These are phyloP conservation scores for Drosophila mettleri DNA, from an alignment of 2,888 invertebrate species.

Conservation along the genomic window DNA sequence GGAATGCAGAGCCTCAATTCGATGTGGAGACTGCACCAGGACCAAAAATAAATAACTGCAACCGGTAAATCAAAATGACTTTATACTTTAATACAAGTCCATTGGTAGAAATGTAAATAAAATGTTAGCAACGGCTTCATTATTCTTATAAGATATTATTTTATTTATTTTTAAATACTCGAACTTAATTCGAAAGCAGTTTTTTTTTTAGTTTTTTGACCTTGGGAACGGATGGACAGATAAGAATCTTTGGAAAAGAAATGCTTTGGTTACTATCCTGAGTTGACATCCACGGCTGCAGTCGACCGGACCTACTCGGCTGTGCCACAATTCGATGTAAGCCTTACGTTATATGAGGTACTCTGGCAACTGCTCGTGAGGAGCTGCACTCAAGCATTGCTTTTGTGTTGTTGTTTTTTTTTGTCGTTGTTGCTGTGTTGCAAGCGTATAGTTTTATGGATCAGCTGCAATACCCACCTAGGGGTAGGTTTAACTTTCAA, in stretches of 20 bases:
- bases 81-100: constrained; percentile 47
- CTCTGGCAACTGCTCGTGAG: constrained; percentile 57
- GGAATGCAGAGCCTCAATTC: constrained; percentile 60
- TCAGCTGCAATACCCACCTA: constrained; percentile 68
- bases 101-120: constrained; percentile 13
- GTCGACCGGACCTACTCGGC: constrained; percentile 18
- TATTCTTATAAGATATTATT: too few species aligned
- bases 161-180: background rate
- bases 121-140: constrained; percentile 3
- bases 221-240: background rate
- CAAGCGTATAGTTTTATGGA: constrained; percentile 78
- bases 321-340: constrained; percentile 54
- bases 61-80: constrained; percentile 30
- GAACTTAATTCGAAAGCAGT: background rate
- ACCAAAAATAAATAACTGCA: constrained; percentile 27
- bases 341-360: constrained; percentile 56
- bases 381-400: constrained; percentile 58
- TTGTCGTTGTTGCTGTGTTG: constrained; percentile 38
- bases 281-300: constrained; percentile 8
- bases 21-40: constrained; percentile 33
- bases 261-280: constrained; percentile 2
- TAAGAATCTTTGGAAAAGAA: background rate
- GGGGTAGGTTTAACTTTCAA: constrained; percentile 50
- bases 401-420: constrained; percentile 42
- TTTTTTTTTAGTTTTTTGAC: background rate